Evolutionary conservation across 2,888 invertebrate genomes (phyloP).

Genomic region (Mesorhabditis spiculigera): DNA sequence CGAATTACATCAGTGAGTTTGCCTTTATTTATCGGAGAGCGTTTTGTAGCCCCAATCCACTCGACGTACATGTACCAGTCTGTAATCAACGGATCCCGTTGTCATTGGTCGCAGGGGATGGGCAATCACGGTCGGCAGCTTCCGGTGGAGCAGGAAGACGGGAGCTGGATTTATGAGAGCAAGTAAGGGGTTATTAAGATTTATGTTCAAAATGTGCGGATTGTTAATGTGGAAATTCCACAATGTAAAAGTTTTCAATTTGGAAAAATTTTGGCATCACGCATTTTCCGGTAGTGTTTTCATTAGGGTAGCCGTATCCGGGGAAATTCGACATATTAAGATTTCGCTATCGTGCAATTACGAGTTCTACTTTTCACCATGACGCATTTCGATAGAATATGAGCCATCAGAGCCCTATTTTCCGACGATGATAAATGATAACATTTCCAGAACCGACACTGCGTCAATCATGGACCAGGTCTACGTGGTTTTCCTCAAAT

Average conservation of each 20-base stretch:
- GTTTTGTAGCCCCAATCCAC: background rate
- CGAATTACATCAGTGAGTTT: slow-evolving; percentile 31
- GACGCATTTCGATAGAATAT: no score
- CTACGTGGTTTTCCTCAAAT: slow-evolving; percentile 87
- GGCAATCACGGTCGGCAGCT: slow-evolving; percentile 61
- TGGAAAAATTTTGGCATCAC: no score
- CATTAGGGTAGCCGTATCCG: no score
- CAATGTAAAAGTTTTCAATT: no score
- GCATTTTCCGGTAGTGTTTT: no score
- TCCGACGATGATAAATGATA: background rate
- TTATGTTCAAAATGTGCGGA: background rate
- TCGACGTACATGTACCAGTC: slow-evolving; percentile 4
- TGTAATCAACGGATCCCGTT: background rate
- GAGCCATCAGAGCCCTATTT: no score
- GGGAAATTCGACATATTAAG: no score
- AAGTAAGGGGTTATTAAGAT: slow-evolving; percentile 6
- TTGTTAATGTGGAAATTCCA: no score
- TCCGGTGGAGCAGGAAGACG: slow-evolving; percentile 5
- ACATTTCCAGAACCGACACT: slow-evolving; percentile 12
- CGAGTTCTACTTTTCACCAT: no score
- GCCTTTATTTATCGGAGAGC: background rate
- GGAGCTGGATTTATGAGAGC: background rate
- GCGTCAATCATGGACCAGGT: slow-evolving; percentile 70
- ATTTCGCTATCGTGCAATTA: no score
- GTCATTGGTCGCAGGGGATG: background rate